Percentiles rank a stretch among this genome's conserved stretches.
phyloP scores from a whole-genome alignment of 2,113 vertebrate species.

The Thamnophis sirtalis region DNA sequence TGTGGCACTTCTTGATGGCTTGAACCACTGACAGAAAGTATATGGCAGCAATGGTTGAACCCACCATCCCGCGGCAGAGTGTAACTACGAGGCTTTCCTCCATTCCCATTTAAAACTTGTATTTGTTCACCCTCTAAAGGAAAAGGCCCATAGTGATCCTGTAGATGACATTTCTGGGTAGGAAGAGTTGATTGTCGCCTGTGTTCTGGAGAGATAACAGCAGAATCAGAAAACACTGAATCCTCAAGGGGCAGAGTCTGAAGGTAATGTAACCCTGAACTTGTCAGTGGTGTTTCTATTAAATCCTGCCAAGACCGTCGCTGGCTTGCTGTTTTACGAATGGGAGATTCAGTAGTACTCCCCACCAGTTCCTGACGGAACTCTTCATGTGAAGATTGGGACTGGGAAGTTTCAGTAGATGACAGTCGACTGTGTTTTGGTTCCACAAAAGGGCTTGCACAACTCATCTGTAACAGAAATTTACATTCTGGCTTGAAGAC shows the following conservation, averaged over 20 bases:
- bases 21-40: constrained; percentile 72
- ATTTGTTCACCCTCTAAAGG: constrained; percentile 79
- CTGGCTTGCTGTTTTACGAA: constrained; percentile 90
- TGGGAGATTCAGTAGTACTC: constrained; percentile 81
- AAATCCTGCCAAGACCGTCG: constrained; percentile 98
- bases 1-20: constrained; percentile 76
- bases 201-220: constrained; percentile 79
- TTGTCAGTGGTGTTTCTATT: constrained; percentile 94
- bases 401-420: constrained; percentile 94
- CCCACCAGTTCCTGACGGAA: constrained; percentile 86
- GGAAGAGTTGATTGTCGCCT: constrained; percentile 93
- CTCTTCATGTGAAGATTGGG: constrained; percentile 94
- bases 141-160: constrained; percentile 91
- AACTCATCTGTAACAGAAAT: constrained; percentile 77
- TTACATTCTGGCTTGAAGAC: rapidly evolving
- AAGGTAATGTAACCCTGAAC: constrained; percentile 93
- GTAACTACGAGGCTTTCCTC: constrained; percentile 91
- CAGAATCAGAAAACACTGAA: constrained; percentile 87
- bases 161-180: constrained; percentile 88
- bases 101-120: constrained; percentile 74
- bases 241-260: constrained; percentile 94
- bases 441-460: constrained; percentile 85
- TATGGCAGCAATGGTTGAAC: constrained; percentile 86
- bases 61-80: constrained; percentile 93
- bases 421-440: constrained; percentile 90